A percentile compares a stretch with the other conserved stretches of the same genome.
Conservation (phyloP, 2,888 invertebrate species). For the Drosophila neotestacea region DNA sequence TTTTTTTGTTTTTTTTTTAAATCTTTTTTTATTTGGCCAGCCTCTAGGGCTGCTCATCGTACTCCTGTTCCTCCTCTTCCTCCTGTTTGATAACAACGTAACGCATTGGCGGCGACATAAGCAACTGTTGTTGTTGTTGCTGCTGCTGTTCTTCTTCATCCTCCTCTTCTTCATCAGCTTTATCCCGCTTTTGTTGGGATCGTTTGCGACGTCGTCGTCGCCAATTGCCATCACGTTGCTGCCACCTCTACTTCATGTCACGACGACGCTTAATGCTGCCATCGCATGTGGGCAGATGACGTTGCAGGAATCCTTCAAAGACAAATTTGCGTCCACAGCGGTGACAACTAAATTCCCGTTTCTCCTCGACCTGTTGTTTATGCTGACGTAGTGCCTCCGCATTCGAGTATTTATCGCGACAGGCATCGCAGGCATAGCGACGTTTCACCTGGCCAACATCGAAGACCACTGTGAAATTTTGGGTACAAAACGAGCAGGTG, state of each 20-base stretch:
- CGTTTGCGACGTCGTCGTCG: conserved; percentile 44
- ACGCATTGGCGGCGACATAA: conserved; percentile 47
- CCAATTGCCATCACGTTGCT: conserved; percentile 66
- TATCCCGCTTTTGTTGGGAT: neutral
- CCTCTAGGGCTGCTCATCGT: conserved; percentile 42
- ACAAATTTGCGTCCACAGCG: conserved; percentile 84
- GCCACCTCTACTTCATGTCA: conserved; percentile 81
- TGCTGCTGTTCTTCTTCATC: neutral
- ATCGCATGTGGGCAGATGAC: conserved; percentile 84
- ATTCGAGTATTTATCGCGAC: conserved; percentile 84
- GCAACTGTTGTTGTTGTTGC: conserved; percentile 14
- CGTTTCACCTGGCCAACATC: conserved; percentile 84
- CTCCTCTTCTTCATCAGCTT: neutral
- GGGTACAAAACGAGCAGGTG: conserved; percentile 83
- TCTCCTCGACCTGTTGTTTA: conserved; percentile 84
- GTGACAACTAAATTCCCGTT: conserved; percentile 83
- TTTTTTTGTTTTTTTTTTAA: neutral
- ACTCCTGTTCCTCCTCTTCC: conserved; percentile 5
- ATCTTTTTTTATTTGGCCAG: neutral
- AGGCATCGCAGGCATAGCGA: conserved; percentile 84
- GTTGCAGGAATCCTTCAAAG: conserved; percentile 84
- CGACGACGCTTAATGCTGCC: conserved; percentile 84
- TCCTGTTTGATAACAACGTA: conserved; percentile 67
- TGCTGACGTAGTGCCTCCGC: conserved; percentile 83
- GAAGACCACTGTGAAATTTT: conserved; percentile 84